Conservation (phyloP, 2,888 invertebrate genomes). For the Exocentrus adspersus region DNA sequence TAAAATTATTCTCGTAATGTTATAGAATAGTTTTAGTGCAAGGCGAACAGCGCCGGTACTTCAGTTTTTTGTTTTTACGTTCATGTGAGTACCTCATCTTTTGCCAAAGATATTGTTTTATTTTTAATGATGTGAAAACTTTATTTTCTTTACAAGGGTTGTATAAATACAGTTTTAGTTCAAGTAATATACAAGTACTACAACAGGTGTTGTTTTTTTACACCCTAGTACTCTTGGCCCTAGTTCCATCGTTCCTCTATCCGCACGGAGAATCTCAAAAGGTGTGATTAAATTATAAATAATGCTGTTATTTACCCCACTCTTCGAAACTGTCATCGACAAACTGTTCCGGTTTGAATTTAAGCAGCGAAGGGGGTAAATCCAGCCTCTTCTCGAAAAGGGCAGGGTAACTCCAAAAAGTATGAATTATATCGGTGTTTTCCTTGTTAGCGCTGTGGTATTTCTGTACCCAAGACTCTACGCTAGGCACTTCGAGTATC, state of each 20-base stretch:
- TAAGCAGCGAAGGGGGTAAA: conserved; percentile 71
- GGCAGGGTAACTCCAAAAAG: conserved; percentile 69
- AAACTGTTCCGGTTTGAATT: conserved; percentile 68
- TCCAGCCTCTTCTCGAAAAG: conserved; percentile 64
- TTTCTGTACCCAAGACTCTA: conserved; percentile 62
- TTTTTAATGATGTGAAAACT: background rate
- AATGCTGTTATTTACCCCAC: conserved; percentile 69
- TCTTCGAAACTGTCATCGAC: conserved; percentile 64
- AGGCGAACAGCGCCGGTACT: too few relatives aligned
- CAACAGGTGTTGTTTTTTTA: background rate
- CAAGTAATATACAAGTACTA: conserved; percentile 7
- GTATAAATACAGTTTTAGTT: conserved; percentile 13
- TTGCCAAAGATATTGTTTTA: background rate
- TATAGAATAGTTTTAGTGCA: too few relatives aligned
- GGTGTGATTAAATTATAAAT: too few relatives aligned
- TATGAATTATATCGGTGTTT: conserved; percentile 60
- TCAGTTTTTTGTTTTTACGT: too few relatives aligned
- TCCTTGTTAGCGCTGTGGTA: conserved; percentile 56
- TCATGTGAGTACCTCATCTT: background rate
- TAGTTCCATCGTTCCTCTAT: too few relatives aligned
- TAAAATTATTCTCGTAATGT: too few relatives aligned
- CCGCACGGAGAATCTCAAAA: too few relatives aligned
- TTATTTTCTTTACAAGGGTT: conserved; percentile 2
- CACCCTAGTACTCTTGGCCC: too few relatives aligned
- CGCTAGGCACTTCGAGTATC: conserved; percentile 54